Base-by-base conservation (phyloP, 2,797 vertebrate species). In the Intellagama lesueurii region DNA sequence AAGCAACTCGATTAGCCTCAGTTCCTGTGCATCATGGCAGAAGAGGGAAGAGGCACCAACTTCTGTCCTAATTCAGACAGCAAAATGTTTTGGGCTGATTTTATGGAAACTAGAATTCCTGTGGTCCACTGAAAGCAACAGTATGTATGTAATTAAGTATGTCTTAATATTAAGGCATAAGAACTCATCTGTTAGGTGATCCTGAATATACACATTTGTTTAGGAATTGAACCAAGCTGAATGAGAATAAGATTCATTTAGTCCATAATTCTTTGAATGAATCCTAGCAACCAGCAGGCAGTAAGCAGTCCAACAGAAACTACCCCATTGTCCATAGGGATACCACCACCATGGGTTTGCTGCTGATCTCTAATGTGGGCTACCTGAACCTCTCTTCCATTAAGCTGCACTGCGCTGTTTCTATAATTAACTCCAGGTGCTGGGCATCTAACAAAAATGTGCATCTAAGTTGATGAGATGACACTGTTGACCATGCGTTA, bases 171-270 rank as follows among this genome's bases (percentile, higher is more conserved):
- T 82, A 47, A 47, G 16, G 26, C 24, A 40, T 30, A 17, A 52
- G n/a, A 80, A 87, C 16, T 56, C 32, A 80, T 80, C 64, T 26
- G 17, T 81, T 87, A 72, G 56, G 24, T 72, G 22, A 87, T 70
- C n/a, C 32, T 70, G 47, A 40, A 7, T 30, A 80, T 69, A 49
- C 7, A 30, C 2, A 56, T n/a, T 56, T 81, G 47, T 77, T 87
- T 52, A 44, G 19, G 49, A 72, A 73, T 6, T 35, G 24, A 44
- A 11, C 0, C 60, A 64, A 47, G 9, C 35, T 82, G 32, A 49
- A 30, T 60, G 47, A 35, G n/a, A 72, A 30, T 26, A 81, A 73
- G 6, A 12, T 81, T 17, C 35, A 60, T 35, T 32, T 75, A 64
- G 9, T 44, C 49, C 69, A 68, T 30, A 60, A 49, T 78, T 49